Conservation (phyloP, 2,888 invertebrate species). For the Watsonalla binaria region DNA sequence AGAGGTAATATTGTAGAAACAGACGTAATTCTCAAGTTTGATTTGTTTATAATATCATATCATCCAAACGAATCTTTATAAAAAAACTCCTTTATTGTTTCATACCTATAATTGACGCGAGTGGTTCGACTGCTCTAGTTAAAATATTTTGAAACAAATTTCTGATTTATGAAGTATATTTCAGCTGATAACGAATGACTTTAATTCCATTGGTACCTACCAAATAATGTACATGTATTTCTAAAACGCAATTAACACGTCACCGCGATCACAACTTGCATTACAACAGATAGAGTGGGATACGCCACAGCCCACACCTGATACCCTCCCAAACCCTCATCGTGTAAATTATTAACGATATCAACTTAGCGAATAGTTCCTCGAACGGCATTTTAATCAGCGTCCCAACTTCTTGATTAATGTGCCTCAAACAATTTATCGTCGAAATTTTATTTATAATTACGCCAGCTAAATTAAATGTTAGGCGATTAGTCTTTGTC, state of each 20-base stretch:
- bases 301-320: slow-evolving; percentile 49
- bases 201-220: too few species aligned
- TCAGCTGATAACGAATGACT: too few species aligned
- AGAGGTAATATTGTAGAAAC: too few species aligned
- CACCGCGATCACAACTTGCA: slow-evolving; percentile 2
- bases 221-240: too few species aligned
- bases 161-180: too few species aligned
- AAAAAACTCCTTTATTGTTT: too few species aligned
- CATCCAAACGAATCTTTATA: too few species aligned
- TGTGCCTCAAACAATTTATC: slow-evolving; percentile 74
- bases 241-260: neutral
- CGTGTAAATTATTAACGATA: slow-evolving; percentile 76
- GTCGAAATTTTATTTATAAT: slow-evolving; percentile 79
- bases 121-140: too few species aligned
- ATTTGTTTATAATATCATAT: too few species aligned
- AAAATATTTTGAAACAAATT: too few species aligned
- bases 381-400: slow-evolving; percentile 79
- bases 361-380: slow-evolving; percentile 75
- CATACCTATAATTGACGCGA: too few species aligned
- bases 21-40: too few species aligned
- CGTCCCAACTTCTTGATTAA: slow-evolving; percentile 80
- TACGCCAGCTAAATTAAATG: slow-evolving; percentile 74
- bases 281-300: slow-evolving; percentile 28
- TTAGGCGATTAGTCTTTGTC: slow-evolving; percentile 74
- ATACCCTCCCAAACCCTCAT: slow-evolving; percentile 47